Base-by-base conservation (phyloP, 2,113 vertebrate species). In the Ploceus nigricollis region DNA sequence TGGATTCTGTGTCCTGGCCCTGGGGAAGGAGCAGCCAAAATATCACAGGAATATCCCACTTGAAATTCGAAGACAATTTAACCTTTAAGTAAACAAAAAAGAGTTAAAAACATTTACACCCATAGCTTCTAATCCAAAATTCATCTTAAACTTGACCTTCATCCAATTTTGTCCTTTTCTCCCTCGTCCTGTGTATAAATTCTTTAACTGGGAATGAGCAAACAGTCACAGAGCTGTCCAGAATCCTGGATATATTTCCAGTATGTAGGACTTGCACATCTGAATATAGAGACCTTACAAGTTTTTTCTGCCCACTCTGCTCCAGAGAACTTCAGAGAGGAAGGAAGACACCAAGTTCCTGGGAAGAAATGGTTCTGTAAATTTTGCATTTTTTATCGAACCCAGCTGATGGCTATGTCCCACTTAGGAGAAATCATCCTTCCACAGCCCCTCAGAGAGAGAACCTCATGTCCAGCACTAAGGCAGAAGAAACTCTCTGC, bases 401-500 rank as follows among this genome's bases (percentile, higher is more conserved):
- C 71, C 23, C 58, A 27, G 45, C 16, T 72, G 71, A 86, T 22
- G 47, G 20, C n/a, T 48, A 13, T 2, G 1, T 82, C 78, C 54
- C 58, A 63, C 48, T 90, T 35, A 11, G 33, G 33, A 70, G 70
- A 47, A 91, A 73, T 45, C 40, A 54, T 88, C 57, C 60, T 66
- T 42, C 50, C 70, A 44, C 58, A 93, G 51, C 78, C 42, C 39
- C 33, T 65, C 11, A 13, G 84, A 86, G 82, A 61, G 37, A 75
- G 10, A 2, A 30, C 11, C 1, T 72, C 1, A 1, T n/a, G 73
- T 82, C 94, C 81, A 65, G 75, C 33, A 31, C 90, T 85, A 68
- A 65, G 94, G n/a, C 72, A 89, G 54, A 79, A 86, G 92, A 89
- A 94, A 84, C 75, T 69, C 96, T 82, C 65, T 30, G 87, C 92